These are phyloP conservation scores for Neoniphon sammara DNA, from an alignment of 2,797 vertebrate genomes.

Conservation along the genomic window DNA sequence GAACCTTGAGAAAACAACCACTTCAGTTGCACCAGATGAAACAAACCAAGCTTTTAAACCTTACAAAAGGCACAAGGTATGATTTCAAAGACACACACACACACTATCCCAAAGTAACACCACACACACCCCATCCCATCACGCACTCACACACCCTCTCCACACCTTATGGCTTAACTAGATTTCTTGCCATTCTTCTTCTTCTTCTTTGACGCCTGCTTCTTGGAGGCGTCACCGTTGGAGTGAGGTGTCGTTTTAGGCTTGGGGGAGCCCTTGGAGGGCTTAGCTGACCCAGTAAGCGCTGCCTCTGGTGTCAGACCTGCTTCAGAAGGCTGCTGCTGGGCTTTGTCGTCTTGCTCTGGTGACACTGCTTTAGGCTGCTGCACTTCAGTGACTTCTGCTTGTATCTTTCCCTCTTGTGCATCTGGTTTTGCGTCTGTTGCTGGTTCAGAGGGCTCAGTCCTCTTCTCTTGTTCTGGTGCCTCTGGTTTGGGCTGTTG, in stretches of 20 bases:
- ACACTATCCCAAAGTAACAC: neutral
- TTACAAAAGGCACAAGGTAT: constrained; percentile 26
- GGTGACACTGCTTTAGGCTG: neutral
- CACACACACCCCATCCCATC: neutral
- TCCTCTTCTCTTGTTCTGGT: neutral
- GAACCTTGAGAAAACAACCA: constrained; percentile 1
- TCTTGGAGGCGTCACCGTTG: constrained; percentile 58
- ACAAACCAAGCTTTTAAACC: constrained; percentile 22
- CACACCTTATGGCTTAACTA: constrained; percentile 32
- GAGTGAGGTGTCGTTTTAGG: constrained; percentile 4
- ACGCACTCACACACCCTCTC: constrained; percentile 11
- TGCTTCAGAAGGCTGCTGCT: neutral
- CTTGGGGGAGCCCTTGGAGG: constrained; percentile 4
- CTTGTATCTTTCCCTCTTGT: neutral
- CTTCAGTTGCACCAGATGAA: neutral
- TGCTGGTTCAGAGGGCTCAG: neutral
- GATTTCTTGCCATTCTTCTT: constrained; percentile 67
- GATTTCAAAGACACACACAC: constrained; percentile 6
- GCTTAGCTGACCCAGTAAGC: neutral
- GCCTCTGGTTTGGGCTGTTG: constrained; percentile 15
- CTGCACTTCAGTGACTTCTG: neutral
- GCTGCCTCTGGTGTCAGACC: neutral
- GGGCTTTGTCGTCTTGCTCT: neutral
- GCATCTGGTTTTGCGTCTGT: neutral
- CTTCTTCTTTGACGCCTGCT: constrained; percentile 75